Percentiles rank a stretch among this genome's conserved stretches.
Conservation (phyloP, 2,113 vertebrate species). For the Syngnathus scovelli region DNA sequence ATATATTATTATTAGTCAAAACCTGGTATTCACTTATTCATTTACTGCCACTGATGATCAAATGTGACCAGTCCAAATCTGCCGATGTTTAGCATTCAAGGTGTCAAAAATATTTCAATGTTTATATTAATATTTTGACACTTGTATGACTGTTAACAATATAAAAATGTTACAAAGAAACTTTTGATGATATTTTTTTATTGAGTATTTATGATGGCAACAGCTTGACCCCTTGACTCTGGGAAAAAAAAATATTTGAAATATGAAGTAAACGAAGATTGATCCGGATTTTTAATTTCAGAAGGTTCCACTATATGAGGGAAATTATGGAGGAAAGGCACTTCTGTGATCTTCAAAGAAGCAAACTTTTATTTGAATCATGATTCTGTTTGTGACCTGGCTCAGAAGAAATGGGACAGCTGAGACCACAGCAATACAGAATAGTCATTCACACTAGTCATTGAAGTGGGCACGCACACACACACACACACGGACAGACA, state of each 20-base stretch:
- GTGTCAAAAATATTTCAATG: neutral
- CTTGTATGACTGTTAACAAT: neutral
- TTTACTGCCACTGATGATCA: no score
- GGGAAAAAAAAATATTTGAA: neutral
- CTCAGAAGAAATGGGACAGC: constrained; percentile 28
- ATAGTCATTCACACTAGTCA: constrained; percentile 36
- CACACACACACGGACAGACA: constrained; percentile 9
- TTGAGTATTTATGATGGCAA: neutral
- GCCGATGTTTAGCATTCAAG: no score
- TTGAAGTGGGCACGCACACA: constrained; percentile 15
- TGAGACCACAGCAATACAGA: constrained; percentile 24
- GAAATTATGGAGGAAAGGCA: neutral
- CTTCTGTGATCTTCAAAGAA: constrained; percentile 13
- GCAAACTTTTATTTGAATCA: constrained; percentile 17
- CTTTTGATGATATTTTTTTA: neutral
- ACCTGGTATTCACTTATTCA: no score
- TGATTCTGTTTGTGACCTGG: constrained; percentile 14
- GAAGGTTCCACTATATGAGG: neutral
- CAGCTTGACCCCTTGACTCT: neutral
- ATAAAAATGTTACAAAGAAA: neutral
- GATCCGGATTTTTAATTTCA: neutral
- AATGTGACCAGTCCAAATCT: no score
- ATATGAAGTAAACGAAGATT: neutral
- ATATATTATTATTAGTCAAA: neutral
- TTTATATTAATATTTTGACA: neutral